phyloP scores from a whole-genome alignment of 2,797 vertebrate species.

The Rhodeus uyekii region DNA sequence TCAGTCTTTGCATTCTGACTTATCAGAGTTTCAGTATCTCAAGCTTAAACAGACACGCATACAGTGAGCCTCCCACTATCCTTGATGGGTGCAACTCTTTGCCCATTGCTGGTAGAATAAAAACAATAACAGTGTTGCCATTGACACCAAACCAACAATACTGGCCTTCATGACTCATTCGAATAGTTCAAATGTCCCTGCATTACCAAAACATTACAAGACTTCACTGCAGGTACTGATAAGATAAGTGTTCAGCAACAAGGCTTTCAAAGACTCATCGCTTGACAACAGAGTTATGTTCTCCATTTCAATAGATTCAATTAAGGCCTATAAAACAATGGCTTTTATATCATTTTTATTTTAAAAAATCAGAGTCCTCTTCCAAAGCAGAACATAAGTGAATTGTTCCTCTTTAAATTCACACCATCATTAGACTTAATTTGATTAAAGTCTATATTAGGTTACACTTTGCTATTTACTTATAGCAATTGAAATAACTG shows the following conservation, averaged over 20 bases:
- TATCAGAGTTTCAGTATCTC: conserved; percentile 42
- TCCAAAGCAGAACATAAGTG: background rate
- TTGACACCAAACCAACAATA: conserved; percentile 24
- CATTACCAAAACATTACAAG: background rate
- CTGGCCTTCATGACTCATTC: conserved; percentile 19
- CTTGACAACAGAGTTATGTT: background rate
- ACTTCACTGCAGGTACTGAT: background rate
- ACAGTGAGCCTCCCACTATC: conserved; percentile 10
- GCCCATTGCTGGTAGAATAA: conserved; percentile 5
- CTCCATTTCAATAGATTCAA: background rate
- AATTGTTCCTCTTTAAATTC: background rate
- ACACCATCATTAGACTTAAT: background rate
- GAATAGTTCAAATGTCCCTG: background rate
- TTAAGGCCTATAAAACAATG: background rate
- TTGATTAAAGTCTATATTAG: background rate
- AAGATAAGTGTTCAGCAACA: background rate
- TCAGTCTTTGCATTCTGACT: background rate
- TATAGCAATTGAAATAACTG: no score
- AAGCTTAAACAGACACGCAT: conserved; percentile 41
- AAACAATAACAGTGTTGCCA: conserved; percentile 46
- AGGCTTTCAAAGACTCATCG: background rate
- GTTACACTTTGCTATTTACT: background rate
- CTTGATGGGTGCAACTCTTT: conserved; percentile 43
- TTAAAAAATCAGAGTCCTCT: no score
- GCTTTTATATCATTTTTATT: no score